A percentile compares a stretch with the other conserved stretches of the same genome.
Conservation (phyloP, 2,888 invertebrate genomes). For the Eupithecia subumbrata region DNA sequence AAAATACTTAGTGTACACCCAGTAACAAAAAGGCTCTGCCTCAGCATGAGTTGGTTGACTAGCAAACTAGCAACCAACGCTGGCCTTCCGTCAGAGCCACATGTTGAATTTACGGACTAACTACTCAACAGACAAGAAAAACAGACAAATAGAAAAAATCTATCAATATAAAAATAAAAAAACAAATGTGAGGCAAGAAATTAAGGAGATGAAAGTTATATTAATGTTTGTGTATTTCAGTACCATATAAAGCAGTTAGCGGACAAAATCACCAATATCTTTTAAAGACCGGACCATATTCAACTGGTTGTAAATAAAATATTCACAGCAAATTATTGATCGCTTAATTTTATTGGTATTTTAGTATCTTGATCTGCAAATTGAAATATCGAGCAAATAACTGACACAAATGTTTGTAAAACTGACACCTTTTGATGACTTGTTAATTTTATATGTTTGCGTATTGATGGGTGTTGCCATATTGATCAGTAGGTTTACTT, state of each 20-base stretch:
- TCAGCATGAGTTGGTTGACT: no score
- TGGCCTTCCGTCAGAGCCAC: no score
- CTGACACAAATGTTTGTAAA: conserved; percentile 33
- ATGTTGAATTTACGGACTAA: no score
- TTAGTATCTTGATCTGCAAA: conserved; percentile 40
- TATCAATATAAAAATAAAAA: no score
- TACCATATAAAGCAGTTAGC: not conserved
- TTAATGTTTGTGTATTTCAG: no score
- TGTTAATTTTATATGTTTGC: conserved; percentile 37
- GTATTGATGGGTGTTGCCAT: conserved; percentile 30
- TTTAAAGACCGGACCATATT: conserved; percentile 25
- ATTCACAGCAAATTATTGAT: conserved; percentile 38
- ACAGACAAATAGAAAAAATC: no score
- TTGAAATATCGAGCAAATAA: conserved; percentile 40
- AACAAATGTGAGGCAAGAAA: no score
- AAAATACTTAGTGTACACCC: no score
- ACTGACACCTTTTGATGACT: conserved; percentile 38
- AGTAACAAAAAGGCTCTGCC: no score
- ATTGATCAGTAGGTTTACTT: conserved; percentile 13
- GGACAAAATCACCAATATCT: conserved; percentile 25
- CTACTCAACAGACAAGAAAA: no score
- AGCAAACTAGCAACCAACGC: no score
- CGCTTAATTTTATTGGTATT: conserved; percentile 44
- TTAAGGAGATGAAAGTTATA: no score
- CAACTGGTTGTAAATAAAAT: conserved; percentile 39